These are phyloP conservation scores for Eupsilia transversa DNA, from an alignment of 2,888 invertebrate genomes.

Conservation along the genomic window DNA sequence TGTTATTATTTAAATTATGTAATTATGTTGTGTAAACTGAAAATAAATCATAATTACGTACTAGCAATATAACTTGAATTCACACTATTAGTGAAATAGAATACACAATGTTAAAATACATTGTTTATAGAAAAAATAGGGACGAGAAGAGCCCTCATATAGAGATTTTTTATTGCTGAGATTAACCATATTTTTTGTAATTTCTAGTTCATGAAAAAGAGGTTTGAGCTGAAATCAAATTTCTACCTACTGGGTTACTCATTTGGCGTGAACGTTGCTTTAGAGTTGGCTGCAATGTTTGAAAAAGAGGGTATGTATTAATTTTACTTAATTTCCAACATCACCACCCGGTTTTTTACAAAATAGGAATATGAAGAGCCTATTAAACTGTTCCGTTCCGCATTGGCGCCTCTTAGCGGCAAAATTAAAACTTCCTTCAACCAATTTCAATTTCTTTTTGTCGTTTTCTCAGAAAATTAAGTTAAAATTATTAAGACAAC, in stretches of 20 bases:
- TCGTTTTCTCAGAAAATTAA: conserved; percentile 21
- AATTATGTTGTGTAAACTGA: too few relatives aligned
- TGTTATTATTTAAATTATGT: neutral
- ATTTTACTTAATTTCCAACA: neutral
- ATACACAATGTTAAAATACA: neutral
- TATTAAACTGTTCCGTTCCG: conserved; percentile 9
- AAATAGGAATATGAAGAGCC: conserved; percentile 6
- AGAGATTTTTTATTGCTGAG: too few relatives aligned
- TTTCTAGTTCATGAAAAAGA: conserved; percentile 69
- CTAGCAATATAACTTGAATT: neutral
- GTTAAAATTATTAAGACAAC: conserved; percentile 32
- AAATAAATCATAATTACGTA: neutral
- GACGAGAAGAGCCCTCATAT: neutral
- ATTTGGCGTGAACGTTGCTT: conserved; percentile 77
- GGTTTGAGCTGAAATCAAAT: conserved; percentile 66
- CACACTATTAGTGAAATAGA: neutral
- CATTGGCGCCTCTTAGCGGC: neutral
- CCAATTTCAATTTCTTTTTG: conserved; percentile 31
- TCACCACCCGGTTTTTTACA: neutral
- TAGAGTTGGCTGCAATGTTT: conserved; percentile 77
- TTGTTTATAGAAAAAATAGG: too few relatives aligned
- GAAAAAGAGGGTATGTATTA: conserved; percentile 78
- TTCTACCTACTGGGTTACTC: conserved; percentile 77
- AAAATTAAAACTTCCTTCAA: conserved; percentile 33
- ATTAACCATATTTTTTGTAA: neutral